Base-by-base conservation (phyloP, 2,888 invertebrate species). In the Autographa pulchrina region DNA sequence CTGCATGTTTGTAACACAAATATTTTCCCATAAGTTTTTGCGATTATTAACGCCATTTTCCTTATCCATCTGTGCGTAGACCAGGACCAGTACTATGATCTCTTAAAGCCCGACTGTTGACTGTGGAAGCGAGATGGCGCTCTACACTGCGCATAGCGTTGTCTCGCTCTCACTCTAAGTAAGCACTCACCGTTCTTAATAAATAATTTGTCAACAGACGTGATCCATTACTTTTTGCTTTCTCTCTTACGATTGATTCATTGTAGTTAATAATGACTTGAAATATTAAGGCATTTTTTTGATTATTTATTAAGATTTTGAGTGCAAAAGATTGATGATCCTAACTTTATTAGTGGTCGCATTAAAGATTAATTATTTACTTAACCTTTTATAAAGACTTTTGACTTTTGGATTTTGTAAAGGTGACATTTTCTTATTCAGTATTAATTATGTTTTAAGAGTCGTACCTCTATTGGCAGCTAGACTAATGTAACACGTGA, bases 191-290 rank as follows among this genome's bases (percentile, higher is more conserved):
- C 25, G 48, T 74, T 56, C 64, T 70, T 71, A 70, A 82, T 75
- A 48, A 48, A 48, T 48, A 75, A 82, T 81, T 81, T 80, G 77
- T 81, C 80, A 81, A 67, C 61, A 67, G 70, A 74, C 68, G 70
- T 69, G 63, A 80, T 80, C 73, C 68, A 75, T 82, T 77, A 74
- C 73, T 82, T 77, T 59, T 62, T 74, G 63, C 41, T 72, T 41
- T 41, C 54, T 65, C 60, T 79, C 25, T 59, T 1, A 14, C 16
- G 62, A 72, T 72, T 77, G 77, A 80, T 80, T 82, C 73, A 81
- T 74, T 66, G 66, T 68, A 18, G 54, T 64, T 48, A 5, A 48
- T 48, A 11, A 48, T n/a, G 48, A 48, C 14, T 48, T 48, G n/a
- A n/a, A 48, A 48, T 48, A 48, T 48, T 4, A 8, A n/a, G 48